Percentiles rank a stretch among this genome's conserved stretches.
These are phyloP conservation scores for Triplophysa siluroides DNA, from an alignment of 2,113 vertebrate species.

Conservation along the genomic window DNA sequence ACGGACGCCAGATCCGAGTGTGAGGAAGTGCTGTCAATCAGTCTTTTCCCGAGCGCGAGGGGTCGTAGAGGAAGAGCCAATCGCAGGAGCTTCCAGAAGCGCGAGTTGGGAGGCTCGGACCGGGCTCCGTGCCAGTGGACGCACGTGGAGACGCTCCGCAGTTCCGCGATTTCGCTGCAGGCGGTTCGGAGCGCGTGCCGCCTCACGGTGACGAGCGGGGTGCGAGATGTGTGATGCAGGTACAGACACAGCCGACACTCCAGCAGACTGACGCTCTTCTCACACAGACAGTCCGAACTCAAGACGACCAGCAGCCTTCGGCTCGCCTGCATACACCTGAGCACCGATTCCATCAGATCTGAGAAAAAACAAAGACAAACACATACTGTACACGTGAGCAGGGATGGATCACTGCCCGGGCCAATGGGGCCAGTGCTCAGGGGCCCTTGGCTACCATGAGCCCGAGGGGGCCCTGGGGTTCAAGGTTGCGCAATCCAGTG, in stretches of 20 bases:
- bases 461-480: too few species aligned
- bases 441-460: too few species aligned
- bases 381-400: neutral
- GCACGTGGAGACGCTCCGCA: conserved; percentile 74
- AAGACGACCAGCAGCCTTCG: conserved; percentile 86
- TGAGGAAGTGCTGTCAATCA: conserved; percentile 91
- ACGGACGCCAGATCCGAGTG: conserved; percentile 85
- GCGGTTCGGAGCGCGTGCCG: conserved; percentile 71
- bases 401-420: too few species aligned
- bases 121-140: conserved; percentile 83
- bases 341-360: conserved; percentile 84
- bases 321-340: conserved; percentile 86
- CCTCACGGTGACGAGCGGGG: conserved; percentile 79
- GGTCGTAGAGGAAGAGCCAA: conserved; percentile 83
- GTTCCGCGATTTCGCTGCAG: conserved; percentile 77
- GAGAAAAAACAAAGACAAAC: conserved; percentile 30
- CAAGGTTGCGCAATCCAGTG: too few species aligned
- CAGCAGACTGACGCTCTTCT: conserved; percentile 89
- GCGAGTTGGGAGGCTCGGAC: conserved; percentile 76
- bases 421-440: too few species aligned
- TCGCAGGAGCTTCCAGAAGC: conserved; percentile 87
- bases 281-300: conserved; percentile 81
- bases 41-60: conserved; percentile 73
- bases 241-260: conserved; percentile 87
- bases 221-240: conserved; percentile 79